A percentile compares a stretch with the other conserved stretches of the same genome.
Conservation (phyloP, 2,113 vertebrate species). For the Puma concolor region DNA sequence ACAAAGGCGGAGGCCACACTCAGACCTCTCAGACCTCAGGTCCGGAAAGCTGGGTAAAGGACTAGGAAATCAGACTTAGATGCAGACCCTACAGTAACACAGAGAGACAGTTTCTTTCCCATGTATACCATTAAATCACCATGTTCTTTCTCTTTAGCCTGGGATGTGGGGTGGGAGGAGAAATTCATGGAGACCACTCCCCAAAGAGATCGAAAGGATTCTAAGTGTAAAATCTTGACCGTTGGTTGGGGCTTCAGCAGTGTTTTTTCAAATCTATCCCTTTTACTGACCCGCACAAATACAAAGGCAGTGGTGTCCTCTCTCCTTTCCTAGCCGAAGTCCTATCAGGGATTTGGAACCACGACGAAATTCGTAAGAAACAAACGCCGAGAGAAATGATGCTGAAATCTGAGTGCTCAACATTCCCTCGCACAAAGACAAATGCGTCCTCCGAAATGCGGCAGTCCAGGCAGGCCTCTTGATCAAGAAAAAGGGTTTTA, state of each 20-base stretch:
- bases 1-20: slow-evolving; percentile 65
- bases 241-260: not conserved
- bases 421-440: slow-evolving; percentile 54
- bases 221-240: slow-evolving; percentile 43
- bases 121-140: not conserved
- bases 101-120: not conserved
- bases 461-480: slow-evolving; percentile 51
- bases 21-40: slow-evolving; percentile 18
- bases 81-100: slow-evolving; percentile 23
- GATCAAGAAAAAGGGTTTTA: slow-evolving; percentile 42
- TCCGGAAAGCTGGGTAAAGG: slow-evolving; percentile 10
- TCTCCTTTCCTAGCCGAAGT: not conserved
- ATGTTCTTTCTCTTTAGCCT: not conserved
- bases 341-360: slow-evolving; percentile 7
- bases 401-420: slow-evolving; percentile 54
- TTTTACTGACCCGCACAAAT: slow-evolving; percentile 31
- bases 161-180: not conserved
- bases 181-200: not conserved
- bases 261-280: slow-evolving; percentile 47
- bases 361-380: slow-evolving; percentile 41
- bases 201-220: slow-evolving; percentile 48
- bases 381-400: slow-evolving; percentile 54
- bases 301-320: slow-evolving; percentile 30
- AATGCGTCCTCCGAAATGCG: slow-evolving; percentile 25
- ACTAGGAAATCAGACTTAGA: slow-evolving; percentile 36